These are phyloP conservation scores for Euglossa dilemma DNA, from an alignment of 1,140 invertebrate genomes.

Conservation along the genomic window DNA sequence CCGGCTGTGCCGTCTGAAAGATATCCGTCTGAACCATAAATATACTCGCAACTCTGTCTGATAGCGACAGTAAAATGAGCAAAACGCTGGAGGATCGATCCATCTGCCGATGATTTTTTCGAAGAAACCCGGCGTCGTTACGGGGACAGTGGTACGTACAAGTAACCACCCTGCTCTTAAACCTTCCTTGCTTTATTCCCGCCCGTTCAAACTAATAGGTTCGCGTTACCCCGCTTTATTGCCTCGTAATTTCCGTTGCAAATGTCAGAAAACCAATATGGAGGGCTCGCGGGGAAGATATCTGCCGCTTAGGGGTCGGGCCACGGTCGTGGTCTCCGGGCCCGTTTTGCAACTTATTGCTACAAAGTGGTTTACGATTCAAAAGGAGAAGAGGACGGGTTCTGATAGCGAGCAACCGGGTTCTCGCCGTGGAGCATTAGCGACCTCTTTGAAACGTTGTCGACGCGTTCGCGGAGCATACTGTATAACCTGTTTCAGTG, in stretches of 20 bases:
- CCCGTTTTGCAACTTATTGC: conserved; percentile 56
- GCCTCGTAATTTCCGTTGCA: conserved; percentile 63
- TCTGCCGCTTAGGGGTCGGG: conserved; percentile 1
- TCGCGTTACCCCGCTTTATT: conserved; percentile 59
- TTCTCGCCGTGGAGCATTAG: conserved; percentile 24
- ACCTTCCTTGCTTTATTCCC: conserved; percentile 37
- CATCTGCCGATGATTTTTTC: not conserved
- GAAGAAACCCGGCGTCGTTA: conserved; percentile 46
- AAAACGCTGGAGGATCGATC: not conserved
- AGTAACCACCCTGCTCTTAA: conserved; percentile 24
- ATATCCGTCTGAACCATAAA: not conserved
- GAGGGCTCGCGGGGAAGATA: conserved; percentile 9
- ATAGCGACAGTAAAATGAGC: not conserved
- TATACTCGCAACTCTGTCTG: not conserved
- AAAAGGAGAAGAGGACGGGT: conserved; percentile 39
- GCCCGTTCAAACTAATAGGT: conserved; percentile 59
- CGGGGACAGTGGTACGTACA: conserved; percentile 12
- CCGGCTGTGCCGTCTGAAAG: too few relatives aligned
- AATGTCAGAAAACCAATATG: conserved; percentile 59
- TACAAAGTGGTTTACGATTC: conserved; percentile 63
- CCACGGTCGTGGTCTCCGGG: not conserved
- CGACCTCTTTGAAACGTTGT: conserved; percentile 24
- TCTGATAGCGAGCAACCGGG: conserved; percentile 38
- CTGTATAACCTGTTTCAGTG: conserved; percentile 69
- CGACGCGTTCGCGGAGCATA: conserved; percentile 33